Base-by-base conservation (phyloP, 37 sponge, comb jelly and placozoan species). In the Aplysina aerophoba region DNA sequence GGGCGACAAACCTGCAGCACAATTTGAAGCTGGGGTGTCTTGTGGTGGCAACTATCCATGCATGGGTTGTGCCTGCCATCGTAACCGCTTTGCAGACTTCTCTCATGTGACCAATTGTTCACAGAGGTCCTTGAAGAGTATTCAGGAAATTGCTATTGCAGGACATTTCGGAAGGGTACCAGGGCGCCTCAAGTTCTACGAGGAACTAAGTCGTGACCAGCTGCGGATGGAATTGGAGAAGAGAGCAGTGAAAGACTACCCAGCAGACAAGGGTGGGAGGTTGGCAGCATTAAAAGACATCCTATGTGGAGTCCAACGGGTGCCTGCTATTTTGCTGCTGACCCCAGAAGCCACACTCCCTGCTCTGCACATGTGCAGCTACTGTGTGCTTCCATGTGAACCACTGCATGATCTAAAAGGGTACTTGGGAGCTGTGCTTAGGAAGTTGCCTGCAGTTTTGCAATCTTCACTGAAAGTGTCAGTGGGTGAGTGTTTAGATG, bases 381-480 rank as follows among this genome's bases (percentile, higher is more conserved):
- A 85, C 38, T 77, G 75, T 50, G 66, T 78, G 4, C 59, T n/a
- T 31, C 67, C 80, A 54, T 22, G 28, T 25, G 86, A 86, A 57
- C 85, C 75, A 56, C 44, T 85, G 19, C 85, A 85, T 73, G 85
- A 85, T 25, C 27, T 85, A 0, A 86, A 79, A 44, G 80, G 86
- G 41, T 74, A 86, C 38, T 37, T 86, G 16, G 27, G 37, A 16
- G 56, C 63, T 54, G 12, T 79, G 6, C 1, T 79, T 27, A 74
- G n/a, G 13, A 74, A 78, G 35, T 28, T 41, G 31, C 62, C 55
- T 6, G 15, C 80, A 20, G 0, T 64, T 11, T 4, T 38, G 28
- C 11, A n/a, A 6, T 65, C 39, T 8, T 24, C 33, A n/a, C 16
- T 16, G 35, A 27, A 79, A 40, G 25, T 4, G 11, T 22, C n/a